Percentiles rank a stretch among this genome's conserved stretches.
Conservation (phyloP, 2,113 vertebrate genomes). For the Oxyura jamaicensis region DNA sequence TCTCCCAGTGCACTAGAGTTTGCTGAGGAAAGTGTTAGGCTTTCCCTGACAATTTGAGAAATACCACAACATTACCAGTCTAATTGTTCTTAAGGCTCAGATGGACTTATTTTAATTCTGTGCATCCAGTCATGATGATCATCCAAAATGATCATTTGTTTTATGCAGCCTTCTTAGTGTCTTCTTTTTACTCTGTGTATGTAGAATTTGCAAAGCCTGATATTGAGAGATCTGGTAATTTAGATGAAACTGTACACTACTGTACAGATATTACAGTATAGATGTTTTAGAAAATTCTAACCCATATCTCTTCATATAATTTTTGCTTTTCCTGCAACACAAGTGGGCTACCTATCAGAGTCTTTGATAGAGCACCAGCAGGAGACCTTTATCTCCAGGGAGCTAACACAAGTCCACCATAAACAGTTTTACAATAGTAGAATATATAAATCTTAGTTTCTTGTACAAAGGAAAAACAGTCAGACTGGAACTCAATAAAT, state of each 20-base stretch:
- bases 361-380: not conserved
- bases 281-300: not conserved
- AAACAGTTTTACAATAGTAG: not conserved
- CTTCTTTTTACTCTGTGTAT: not conserved
- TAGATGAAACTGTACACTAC: not conserved
- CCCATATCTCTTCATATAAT: not conserved
- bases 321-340: not conserved
- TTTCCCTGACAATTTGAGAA: not conserved
- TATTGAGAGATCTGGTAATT: not conserved
- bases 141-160: too few relatives aligned
- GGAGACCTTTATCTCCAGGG: not conserved
- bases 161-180: too few relatives aligned
- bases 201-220: not conserved
- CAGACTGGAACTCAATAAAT: not conserved
- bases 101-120: not conserved
- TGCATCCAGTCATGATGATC: not conserved
- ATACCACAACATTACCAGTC: not conserved
- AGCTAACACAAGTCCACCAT: not conserved
- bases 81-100: not conserved
- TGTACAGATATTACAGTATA: not conserved
- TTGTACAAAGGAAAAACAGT: not conserved
- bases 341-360: not conserved
- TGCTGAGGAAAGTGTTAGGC: not conserved
- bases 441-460: not conserved
- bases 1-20: not conserved